Conservation (phyloP, 2,113 vertebrate genomes). For the Crotalus horridus region DNA sequence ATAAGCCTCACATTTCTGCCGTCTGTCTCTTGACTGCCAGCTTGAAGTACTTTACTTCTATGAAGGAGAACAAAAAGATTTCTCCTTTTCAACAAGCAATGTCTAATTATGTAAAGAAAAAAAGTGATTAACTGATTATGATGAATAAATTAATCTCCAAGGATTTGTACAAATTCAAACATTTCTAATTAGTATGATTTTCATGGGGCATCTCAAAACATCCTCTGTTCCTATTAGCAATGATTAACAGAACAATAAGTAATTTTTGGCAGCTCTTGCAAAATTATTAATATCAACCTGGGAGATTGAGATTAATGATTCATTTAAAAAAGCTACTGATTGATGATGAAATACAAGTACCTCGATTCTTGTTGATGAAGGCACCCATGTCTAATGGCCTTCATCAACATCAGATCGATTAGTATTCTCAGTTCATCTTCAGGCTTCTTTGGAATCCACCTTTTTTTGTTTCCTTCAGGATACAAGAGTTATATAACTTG, state of each 20-base stretch:
- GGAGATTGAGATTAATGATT: conserved; percentile 61
- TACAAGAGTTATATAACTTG: neutral
- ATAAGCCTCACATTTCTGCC: conserved; percentile 18
- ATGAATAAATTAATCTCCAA: conserved; percentile 79
- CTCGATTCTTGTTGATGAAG: conserved; percentile 31
- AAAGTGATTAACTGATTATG: conserved; percentile 78
- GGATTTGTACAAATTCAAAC: conserved; percentile 74
- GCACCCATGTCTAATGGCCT: conserved; percentile 45
- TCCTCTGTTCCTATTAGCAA: conserved; percentile 71
- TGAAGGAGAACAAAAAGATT: conserved; percentile 61
- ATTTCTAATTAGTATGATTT: conserved; percentile 75
- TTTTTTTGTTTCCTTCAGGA: conserved; percentile 1
- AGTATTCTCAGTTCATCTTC: conserved; percentile 8
- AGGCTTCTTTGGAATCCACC: neutral
- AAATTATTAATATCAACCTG: conserved; percentile 68
- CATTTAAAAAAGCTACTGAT: conserved; percentile 57
- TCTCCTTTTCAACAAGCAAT: conserved; percentile 61
- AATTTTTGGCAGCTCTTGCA: conserved; percentile 70
- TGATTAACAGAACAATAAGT: conserved; percentile 75
- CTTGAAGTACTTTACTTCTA: conserved; percentile 43
- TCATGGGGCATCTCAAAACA: conserved; percentile 68
- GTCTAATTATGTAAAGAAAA: conserved; percentile 72
- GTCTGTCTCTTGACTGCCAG: conserved; percentile 35
- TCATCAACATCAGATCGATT: conserved; percentile 16
- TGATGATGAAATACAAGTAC: conserved; percentile 58